Conservation (phyloP, 2,797 vertebrate species). For the Sebastes paucispinis region DNA sequence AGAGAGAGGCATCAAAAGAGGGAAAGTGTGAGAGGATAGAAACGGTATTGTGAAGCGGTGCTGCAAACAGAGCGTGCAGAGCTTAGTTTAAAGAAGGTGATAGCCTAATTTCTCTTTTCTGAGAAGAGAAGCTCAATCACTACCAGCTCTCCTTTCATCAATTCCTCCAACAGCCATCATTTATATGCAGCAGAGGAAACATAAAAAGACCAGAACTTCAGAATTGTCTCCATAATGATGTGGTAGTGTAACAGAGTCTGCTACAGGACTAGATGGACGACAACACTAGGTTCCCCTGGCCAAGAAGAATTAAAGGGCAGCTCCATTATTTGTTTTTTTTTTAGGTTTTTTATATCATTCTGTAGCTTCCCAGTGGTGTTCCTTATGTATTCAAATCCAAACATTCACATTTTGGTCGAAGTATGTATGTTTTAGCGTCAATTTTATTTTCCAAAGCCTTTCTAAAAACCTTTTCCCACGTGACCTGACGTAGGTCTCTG, state of each 20-base stretch:
- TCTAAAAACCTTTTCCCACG: too few species aligned
- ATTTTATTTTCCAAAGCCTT: too few species aligned
- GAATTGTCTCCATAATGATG: background rate
- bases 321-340: too few species aligned
- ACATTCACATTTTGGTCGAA: too few species aligned
- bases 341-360: too few species aligned
- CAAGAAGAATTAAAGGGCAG: background rate
- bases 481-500: too few species aligned
- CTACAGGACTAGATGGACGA: background rate
- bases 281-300: background rate
- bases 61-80: constrained; percentile 5
- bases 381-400: too few species aligned
- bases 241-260: background rate
- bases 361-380: too few species aligned
- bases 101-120: constrained; percentile 35
- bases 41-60: constrained; percentile 14
- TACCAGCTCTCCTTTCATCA: constrained; percentile 51
- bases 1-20: constrained; percentile 19
- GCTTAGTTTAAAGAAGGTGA: constrained; percentile 40
- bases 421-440: too few species aligned
- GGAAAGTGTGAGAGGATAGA: constrained; percentile 29
- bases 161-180: constrained; percentile 19
- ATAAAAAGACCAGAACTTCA: background rate
- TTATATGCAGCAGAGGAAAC: constrained; percentile 11
- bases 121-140: constrained; percentile 43